Conservation (phyloP, 2,888 invertebrate species). For the Nemotelus nigrinus region DNA sequence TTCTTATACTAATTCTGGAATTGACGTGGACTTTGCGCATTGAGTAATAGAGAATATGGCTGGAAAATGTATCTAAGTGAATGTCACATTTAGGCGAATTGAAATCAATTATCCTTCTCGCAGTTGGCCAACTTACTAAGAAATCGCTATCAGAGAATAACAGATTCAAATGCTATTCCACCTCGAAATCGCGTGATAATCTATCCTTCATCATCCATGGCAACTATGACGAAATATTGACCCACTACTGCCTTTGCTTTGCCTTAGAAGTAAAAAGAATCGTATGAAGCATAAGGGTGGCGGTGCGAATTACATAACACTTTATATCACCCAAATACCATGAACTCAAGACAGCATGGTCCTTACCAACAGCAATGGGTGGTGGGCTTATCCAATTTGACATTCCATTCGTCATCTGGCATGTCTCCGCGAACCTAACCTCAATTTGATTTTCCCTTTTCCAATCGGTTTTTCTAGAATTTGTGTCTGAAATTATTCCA, state of each 20-base stretch:
- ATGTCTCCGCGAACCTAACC: not conserved
- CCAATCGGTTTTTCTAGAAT: not conserved
- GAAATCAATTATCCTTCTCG: no score
- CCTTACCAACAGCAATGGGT: not conserved
- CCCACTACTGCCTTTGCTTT: no score
- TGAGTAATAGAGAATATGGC: no score
- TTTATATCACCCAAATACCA: not conserved
- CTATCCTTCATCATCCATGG: not conserved
- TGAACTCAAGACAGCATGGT: conserved; percentile 16
- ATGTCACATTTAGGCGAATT: no score
- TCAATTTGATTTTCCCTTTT: not conserved
- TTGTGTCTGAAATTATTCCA: not conserved
- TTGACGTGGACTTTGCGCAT: no score
- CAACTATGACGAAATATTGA: not conserved
- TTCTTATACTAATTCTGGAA: no score
- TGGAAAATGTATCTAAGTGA: no score
- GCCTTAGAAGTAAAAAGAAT: no score
- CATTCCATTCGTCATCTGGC: conserved; percentile 6
- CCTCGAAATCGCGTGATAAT: conserved; percentile 32
- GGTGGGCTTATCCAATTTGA: conserved; percentile 1
- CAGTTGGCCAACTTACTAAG: no score
- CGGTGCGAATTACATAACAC: conserved; percentile 37
- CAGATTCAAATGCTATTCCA: not conserved
- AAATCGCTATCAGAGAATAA: no score
- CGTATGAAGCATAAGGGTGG: no score